Evolutionary conservation across 30 jellyfish, hydroid and myxozoan genomes (phyloP), one percentile per base, ranked within the genome.

Genomic region (Mastigias papua): DNA sequence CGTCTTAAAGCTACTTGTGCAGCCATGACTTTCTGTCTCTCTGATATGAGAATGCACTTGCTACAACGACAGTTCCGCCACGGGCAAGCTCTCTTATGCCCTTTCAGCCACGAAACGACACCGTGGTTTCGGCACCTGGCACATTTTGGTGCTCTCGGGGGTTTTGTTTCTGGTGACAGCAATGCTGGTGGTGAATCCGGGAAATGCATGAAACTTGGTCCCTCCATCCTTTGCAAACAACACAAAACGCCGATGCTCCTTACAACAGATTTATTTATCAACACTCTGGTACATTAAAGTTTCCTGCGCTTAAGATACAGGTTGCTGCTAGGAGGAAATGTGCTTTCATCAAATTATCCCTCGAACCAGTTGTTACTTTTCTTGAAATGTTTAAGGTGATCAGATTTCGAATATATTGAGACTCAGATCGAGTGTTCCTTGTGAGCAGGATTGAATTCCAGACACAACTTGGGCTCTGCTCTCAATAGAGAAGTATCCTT

Each of bases 141-240:
- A 77, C 97, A 90, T 66, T 90, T 90, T 49, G 97, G 97, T 20
- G 97, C 96, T 35, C 98, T 91, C 5, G 98, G 98, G 5, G 98
- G 98, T 77, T 92, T 92, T 34, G 98, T 92, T 57, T 92, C 98
- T 49, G 98, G 98, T 23, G 98, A 92, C 49, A 92, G 68, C 82
- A 92, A 25, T 19, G 90, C 34, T 2, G 97, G 97, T 23, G 97
- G 90, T 0, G 97, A 89, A 63, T 89, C 95, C 26, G 95, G 81
- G 35, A 76, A 78, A 21, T 58, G 95, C 90, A 87, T 76, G 54
- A 87, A 87, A 54, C 90, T 87, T 33, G 95, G 86, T 20, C 95
- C 95, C 31, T 87, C 95, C 95, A 87, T 87, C 54, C 42, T 22
- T 30, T 35, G 81, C 42, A 27, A n/a, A 7, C 42, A 9, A 23